phyloP scores from a whole-genome alignment of 2,888 invertebrate species.

The Tanypteryx hageni region DNA sequence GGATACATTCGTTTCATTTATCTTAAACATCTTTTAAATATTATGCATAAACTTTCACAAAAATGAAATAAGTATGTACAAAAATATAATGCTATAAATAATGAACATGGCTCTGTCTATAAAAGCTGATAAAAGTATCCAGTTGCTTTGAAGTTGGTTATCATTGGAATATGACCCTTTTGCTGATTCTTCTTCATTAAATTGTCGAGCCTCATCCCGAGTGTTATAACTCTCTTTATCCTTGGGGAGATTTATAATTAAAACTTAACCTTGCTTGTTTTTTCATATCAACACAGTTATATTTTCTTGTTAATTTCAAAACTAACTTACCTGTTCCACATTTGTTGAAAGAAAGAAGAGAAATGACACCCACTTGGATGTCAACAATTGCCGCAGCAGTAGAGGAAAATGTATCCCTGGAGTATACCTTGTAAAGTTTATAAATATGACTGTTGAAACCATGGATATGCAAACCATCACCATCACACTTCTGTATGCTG shows the following conservation, averaged over 20 bases:
- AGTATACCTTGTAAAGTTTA: not conserved
- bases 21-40: too few species aligned
- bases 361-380: not conserved
- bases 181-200: not conserved
- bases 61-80: conserved; percentile 16
- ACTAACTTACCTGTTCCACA: conserved; percentile 12
- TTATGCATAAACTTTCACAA: not conserved
- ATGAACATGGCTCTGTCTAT: conserved; percentile 26
- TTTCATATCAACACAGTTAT: not conserved
- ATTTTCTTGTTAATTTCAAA: not conserved
- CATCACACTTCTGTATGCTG: conserved; percentile 17
- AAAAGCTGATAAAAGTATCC: not conserved
- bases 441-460: not conserved
- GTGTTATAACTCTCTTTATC: not conserved
- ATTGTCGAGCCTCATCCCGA: not conserved
- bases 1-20: too few species aligned
- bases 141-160: not conserved
- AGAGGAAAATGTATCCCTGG: conserved; percentile 7
- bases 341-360: conserved; percentile 9
- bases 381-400: not conserved
- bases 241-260: not conserved
- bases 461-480: conserved; percentile 19
- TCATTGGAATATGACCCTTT: not conserved
- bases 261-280: not conserved
- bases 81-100: conserved; percentile 13